Conservation (phyloP, 1,140 invertebrate species). For the Drosophila lowei region DNA sequence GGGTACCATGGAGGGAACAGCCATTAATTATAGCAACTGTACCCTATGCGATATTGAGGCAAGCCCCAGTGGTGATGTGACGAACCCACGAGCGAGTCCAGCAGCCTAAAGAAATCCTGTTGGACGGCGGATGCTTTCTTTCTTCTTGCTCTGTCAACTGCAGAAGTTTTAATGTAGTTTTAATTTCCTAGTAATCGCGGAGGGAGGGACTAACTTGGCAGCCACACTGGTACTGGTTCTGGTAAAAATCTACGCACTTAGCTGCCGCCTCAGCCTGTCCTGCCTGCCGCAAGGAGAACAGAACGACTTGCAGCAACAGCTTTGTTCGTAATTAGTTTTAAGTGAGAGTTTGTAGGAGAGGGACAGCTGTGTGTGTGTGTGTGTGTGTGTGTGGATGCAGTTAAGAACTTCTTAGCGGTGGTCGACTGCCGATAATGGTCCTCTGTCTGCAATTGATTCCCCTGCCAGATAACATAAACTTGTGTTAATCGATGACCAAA, state of each 20-base stretch:
- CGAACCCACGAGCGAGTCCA: too few relatives aligned
- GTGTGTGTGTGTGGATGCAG: constrained; percentile 57
- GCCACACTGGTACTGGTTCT: too few relatives aligned
- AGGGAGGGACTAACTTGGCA: constrained; percentile 42
- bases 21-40: too few relatives aligned
- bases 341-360: constrained; percentile 47
- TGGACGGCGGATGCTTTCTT: not conserved
- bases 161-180: constrained; percentile 82
- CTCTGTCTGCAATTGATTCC: constrained; percentile 72
- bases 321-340: constrained; percentile 81
- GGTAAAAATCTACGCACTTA: too few relatives aligned
- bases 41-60: too few relatives aligned
- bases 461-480: constrained; percentile 52
- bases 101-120: too few relatives aligned
- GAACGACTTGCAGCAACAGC: constrained; percentile 49
- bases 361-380: constrained; percentile 25
- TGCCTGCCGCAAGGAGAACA: constrained; percentile 17
- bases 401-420: constrained; percentile 76
- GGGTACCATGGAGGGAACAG: too few relatives aligned
- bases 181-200: constrained; percentile 79
- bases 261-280: constrained; percentile 17
- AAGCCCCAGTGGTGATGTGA: too few relatives aligned
- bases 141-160: constrained; percentile 57
- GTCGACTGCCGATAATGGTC: constrained; percentile 71
- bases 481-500: not conserved